A percentile compares a stretch with the other conserved stretches of the same genome.
These are phyloP conservation scores for Drosophila ironensis DNA, from an alignment of 1,140 invertebrate genomes.

Conservation along the genomic window DNA sequence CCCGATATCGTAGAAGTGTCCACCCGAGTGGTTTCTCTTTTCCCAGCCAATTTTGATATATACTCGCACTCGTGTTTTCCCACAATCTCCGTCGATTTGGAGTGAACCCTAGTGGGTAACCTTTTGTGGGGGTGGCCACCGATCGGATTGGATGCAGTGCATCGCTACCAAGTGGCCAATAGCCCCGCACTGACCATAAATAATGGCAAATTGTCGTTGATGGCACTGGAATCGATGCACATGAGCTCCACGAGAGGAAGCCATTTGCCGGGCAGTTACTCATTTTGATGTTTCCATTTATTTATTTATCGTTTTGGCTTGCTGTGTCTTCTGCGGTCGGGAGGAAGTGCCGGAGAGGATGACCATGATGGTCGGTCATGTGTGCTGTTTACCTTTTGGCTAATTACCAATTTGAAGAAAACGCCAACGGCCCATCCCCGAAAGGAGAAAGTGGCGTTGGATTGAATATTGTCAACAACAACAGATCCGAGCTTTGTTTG, in stretches of 20 bases:
- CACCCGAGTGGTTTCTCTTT: too few relatives aligned
- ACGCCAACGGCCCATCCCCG: constrained; percentile 18
- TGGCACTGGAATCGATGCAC: constrained; percentile 4
- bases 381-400: constrained; percentile 37
- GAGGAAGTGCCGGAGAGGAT: background rate
- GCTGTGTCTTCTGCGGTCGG: constrained; percentile 23
- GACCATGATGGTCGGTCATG: constrained; percentile 2
- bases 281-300: background rate
- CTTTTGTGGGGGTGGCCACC: constrained; percentile 17
- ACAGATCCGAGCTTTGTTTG: too few relatives aligned
- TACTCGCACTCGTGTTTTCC: too few relatives aligned
- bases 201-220: constrained; percentile 64
- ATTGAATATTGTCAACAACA: too few relatives aligned
- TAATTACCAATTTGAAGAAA: constrained; percentile 64
- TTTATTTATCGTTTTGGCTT: too few relatives aligned
- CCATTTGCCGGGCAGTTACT: constrained; percentile 6
- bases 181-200: constrained; percentile 29
- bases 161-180: constrained; percentile 8
- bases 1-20: too few relatives aligned
- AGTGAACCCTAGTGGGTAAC: background rate
- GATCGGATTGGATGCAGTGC: constrained; percentile 24
- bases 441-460: constrained; percentile 42
- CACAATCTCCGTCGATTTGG: constrained; percentile 3
- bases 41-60: background rate
- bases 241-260: constrained; percentile 23